A percentile compares a stretch with the other conserved stretches of the same genome.
These are phyloP conservation scores for Synanthedon andrenaeformis DNA, from an alignment of 2,888 invertebrate genomes.

Conservation along the genomic window DNA sequence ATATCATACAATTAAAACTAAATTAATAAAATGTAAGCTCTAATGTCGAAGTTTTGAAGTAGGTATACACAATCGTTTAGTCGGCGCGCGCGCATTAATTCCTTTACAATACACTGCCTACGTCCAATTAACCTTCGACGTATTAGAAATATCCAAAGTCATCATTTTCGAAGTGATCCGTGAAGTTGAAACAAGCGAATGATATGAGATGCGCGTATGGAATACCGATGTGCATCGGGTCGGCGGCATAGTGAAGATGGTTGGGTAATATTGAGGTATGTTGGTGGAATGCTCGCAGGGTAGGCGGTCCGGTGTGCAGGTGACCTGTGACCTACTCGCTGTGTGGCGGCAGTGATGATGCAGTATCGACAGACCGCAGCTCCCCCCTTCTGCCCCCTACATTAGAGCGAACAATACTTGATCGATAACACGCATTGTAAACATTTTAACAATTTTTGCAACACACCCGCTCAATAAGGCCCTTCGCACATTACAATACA, in stretches of 20 bases:
- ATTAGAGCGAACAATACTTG: constrained; percentile 8
- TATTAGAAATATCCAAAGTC: constrained; percentile 57
- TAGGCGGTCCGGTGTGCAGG: constrained; percentile 44
- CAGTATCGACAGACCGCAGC: constrained; percentile 23
- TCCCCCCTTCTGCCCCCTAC: neutral
- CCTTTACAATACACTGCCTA: constrained; percentile 54
- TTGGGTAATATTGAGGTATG: constrained; percentile 22
- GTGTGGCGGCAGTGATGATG: constrained; percentile 44
- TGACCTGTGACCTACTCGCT: constrained; percentile 53
- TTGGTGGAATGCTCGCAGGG: constrained; percentile 37
- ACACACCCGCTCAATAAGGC: too few species aligned
- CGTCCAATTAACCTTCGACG: constrained; percentile 65
- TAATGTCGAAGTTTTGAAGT: neutral
- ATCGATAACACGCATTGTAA: neutral
- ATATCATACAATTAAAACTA: too few species aligned
- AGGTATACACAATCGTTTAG: constrained; percentile 22
- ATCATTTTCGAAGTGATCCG: constrained; percentile 48
- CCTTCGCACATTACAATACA: too few species aligned
- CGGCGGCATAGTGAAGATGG: constrained; percentile 8
- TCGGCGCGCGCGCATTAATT: constrained; percentile 37
- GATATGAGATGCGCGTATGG: constrained; percentile 10
- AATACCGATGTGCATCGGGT: constrained; percentile 7
- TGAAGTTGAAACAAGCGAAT: constrained; percentile 22
- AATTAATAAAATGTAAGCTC: too few species aligned
- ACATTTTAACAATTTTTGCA: too few species aligned